phyloP scores from a whole-genome alignment of 2,113 vertebrate genomes.

The Aspidoscelis tigris region DNA sequence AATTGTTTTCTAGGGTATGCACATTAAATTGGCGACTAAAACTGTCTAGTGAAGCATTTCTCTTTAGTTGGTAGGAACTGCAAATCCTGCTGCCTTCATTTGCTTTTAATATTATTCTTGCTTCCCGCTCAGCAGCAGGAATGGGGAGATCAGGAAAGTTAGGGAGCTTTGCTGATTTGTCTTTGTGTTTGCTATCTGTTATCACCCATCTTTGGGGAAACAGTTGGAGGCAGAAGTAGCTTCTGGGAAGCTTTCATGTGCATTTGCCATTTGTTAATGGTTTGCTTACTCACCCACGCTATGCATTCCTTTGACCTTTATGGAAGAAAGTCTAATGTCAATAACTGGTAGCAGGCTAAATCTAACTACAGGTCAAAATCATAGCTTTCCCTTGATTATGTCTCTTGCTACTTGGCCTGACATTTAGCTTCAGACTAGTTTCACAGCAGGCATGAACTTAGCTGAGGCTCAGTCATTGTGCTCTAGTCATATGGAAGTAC shows the following conservation, averaged over 20 bases:
- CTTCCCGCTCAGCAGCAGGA: slow-evolving; percentile 10
- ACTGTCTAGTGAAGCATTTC: slow-evolving; percentile 1
- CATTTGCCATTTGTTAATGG: neutral
- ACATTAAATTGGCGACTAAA: neutral
- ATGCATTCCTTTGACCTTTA: slow-evolving; percentile 21
- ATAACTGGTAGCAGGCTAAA: neutral
- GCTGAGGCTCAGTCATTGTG: fast-evolving
- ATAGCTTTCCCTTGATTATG: neutral
- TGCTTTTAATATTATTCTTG: slow-evolving; percentile 22
- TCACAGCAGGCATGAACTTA: fast-evolving
- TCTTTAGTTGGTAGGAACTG: neutral
- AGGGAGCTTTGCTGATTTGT: slow-evolving; percentile 58
- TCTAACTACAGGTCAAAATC: neutral
- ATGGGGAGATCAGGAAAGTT: slow-evolving; percentile 18
- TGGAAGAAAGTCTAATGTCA: neutral
- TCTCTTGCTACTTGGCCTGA: neutral
- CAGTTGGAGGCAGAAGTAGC: neutral
- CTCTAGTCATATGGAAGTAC: neutral
- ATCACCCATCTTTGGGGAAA: neutral
- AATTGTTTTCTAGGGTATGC: neutral
- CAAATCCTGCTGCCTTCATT: slow-evolving; percentile 2
- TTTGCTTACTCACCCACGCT: fast-evolving
- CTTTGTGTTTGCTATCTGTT: neutral
- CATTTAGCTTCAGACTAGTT: neutral
- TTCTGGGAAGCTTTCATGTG: neutral